Evolutionary conservation across 1,140 invertebrate species (phyloP), one percentile per base, ranked within the genome.

Genomic region (Helicorthomorpha holstii): DNA sequence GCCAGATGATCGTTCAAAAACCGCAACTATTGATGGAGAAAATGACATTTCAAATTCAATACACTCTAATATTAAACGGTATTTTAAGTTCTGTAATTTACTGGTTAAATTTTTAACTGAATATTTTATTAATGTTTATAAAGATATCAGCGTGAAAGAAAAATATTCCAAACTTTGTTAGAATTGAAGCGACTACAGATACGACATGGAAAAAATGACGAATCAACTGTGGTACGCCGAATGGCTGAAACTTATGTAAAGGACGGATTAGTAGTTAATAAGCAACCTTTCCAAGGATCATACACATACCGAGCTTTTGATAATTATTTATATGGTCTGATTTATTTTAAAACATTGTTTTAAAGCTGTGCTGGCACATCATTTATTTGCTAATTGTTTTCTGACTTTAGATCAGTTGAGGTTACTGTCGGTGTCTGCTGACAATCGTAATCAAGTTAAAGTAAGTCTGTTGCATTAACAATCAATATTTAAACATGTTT

Each of bases 111-210:
- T 12, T 41, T 12, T 41, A 41, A 12, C 38, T 12, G 12, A 41
- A 12, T 12, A 41, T 41, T 12, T 12, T 12, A n/a, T 19, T 51
- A 23, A 54, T 41, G 51, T 48, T 46, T 51, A n/a, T 49, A 12
- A 47, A 76, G 87, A 63, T 93, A 91, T 67, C 85, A 91, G 56
- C 73, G 90, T 58, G 91, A 96, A 64, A 73, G 88, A 51, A 85
- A 88, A 60, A 87, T 96, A 59, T 95, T 96, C 68, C 86, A 94
- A 61, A 86, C 95, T 64, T 69, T 96, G 49, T 76, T 94, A 60
- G 89, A 95, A 66, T 66, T 96, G 22, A 96, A 96, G 65, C 75
- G 87, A 51, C 72, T 91, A 49, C 91, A 95, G 68, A 93, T 95
- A 54, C 77, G 88, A 58, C 83, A 85, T 48, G 85, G 85, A 19